These are phyloP conservation scores for Halotydeus destructor DNA, from an alignment of 1,140 invertebrate genomes.

Conservation along the genomic window DNA sequence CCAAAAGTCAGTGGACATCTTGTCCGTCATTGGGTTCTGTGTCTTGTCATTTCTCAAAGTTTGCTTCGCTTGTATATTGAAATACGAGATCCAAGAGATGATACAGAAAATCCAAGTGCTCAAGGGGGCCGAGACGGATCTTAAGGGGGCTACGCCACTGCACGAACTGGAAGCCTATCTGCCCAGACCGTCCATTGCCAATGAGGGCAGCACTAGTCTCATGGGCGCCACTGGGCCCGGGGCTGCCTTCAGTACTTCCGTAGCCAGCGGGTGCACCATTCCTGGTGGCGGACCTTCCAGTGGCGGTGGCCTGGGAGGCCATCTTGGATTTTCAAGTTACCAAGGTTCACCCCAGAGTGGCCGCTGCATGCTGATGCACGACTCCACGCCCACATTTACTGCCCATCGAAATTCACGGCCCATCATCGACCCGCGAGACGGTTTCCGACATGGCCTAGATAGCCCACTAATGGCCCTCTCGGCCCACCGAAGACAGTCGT, in stretches of 20 bases:
- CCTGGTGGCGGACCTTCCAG: no score
- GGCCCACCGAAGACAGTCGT: no score
- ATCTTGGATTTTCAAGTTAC: no score
- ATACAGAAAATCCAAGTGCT: constrained; percentile 59
- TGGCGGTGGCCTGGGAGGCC: no score
- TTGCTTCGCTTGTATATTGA: constrained; percentile 56
- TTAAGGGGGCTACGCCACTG: constrained; percentile 15
- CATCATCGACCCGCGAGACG: no score
- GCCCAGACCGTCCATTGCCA: constrained; percentile 15
- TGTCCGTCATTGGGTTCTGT: constrained; percentile 67
- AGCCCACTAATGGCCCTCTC: no score
- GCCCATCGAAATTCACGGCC: no score
- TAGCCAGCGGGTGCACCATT: background rate
- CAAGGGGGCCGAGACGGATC: constrained; percentile 26
- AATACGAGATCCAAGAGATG: constrained; percentile 65
- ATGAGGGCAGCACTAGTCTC: constrained; percentile 4
- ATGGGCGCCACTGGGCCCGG: constrained; percentile 9
- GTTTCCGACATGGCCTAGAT: no score
- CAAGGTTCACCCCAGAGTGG: no score
- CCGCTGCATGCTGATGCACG: no score
- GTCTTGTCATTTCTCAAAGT: constrained; percentile 71
- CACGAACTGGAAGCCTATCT: constrained; percentile 21
- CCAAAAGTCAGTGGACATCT: constrained; percentile 47
- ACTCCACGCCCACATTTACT: no score
- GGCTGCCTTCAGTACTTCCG: background rate